Evolutionary conservation across 2,797 vertebrate species (phyloP), one percentile per base, ranked within the genome.

Genomic region (Microcaecilia unicolor): DNA sequence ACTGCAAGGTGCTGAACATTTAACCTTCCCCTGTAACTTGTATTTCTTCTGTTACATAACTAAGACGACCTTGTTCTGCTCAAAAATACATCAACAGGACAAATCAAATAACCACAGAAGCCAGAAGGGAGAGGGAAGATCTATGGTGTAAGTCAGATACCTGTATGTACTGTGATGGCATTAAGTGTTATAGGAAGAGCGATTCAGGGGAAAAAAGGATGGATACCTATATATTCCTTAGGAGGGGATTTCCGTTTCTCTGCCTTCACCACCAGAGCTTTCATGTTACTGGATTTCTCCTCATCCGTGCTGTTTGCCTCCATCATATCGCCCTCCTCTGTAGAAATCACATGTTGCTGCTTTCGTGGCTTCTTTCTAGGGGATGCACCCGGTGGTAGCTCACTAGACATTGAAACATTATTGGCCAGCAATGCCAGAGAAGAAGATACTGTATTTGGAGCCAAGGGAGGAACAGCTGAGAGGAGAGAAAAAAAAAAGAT

Each of bases 221-320:
- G 58, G 58, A 60, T 76, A 99, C 93, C 95, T 13, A 99, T 91
- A 27, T 97, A 99, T 59, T 99, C 96, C 61, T 95, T 92, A 1
- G 93, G 94, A 36, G 93, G 92, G 22, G 92, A 95, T 61, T 95
- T 93, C 2, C 90, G 83, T 41, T 93, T 88, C 68, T 97, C 94
- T 1, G 88, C 76, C 48, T 93, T 84, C 51, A 89, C 80, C 10
- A 83, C 58, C 37, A 91, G 70, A 31, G 76, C 86, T 66, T 95
- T 85, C 48, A 87, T 75, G 13, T 83, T 77, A 27, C 41, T 42
- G 22, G 84, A 76, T 63, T 89, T 92, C 58, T 99, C 96, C 27
- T 99, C 96, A 3, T 99, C 95, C 0, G 96, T 98, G 72, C 93
- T 97, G 65, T 98, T 96, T n/a, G 93, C 91, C 74, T 98, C 95